These are phyloP conservation scores for Acropora yongei DNA, from an alignment of 64 coral and sea anemone species.

Conservation along the genomic window DNA sequence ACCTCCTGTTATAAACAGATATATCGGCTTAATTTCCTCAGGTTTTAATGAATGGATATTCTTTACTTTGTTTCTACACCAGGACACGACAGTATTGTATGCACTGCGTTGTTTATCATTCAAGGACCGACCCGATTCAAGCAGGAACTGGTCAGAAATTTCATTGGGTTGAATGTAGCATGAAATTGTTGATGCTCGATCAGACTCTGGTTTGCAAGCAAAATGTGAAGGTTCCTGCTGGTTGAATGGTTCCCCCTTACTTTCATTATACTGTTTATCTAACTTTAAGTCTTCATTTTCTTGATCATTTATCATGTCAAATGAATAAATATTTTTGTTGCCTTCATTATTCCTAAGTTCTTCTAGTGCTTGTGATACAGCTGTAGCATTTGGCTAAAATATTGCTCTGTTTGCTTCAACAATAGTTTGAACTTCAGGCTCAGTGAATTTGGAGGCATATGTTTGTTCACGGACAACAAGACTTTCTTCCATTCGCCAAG, in stretches of 20 bases:
- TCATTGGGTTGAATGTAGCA: too few relatives aligned
- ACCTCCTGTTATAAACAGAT: conserved; percentile 28
- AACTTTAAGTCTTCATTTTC: conserved; percentile 47
- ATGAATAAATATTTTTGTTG: conserved; percentile 30
- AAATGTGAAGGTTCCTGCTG: conserved; percentile 27
- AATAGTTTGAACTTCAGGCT: conserved; percentile 31
- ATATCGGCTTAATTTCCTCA: too few relatives aligned
- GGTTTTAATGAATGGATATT: too few relatives aligned
- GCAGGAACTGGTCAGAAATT: too few relatives aligned
- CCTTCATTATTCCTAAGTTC: conserved; percentile 30
- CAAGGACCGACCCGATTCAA: too few relatives aligned
- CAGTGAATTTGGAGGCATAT: conserved; percentile 53
- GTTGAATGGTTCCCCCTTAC: conserved; percentile 20
- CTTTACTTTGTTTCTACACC: too few relatives aligned
- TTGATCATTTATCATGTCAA: conserved; percentile 50
- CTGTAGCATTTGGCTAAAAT: conserved; percentile 42
- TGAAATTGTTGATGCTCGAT: too few relatives aligned
- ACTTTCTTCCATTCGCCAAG: conserved; percentile 13
- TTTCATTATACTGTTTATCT: conserved; percentile 1
- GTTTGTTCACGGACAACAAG: conserved; percentile 17
- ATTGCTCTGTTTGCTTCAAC: conserved; percentile 27
- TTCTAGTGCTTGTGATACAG: conserved; percentile 46
- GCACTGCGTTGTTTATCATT: too few relatives aligned
- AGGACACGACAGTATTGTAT: too few relatives aligned
- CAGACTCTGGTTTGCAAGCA: not conserved